Base-by-base conservation (phyloP, 1,140 invertebrate genomes). In the Lasioglossum albipes region DNA sequence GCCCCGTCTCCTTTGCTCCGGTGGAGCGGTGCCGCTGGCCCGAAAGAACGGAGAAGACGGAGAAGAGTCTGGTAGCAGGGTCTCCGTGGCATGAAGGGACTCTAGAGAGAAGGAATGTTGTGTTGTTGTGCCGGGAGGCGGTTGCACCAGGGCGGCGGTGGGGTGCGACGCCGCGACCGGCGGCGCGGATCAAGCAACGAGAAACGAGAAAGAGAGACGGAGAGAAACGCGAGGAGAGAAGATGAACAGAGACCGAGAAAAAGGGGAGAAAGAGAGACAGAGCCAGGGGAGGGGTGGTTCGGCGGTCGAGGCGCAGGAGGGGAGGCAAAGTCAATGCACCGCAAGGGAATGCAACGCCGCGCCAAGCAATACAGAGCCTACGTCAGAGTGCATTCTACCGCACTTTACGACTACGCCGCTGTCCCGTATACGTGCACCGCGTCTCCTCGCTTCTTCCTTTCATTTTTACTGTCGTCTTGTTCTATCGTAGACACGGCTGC, bases 311-410 rank as follows among this genome's bases (percentile, higher is more conserved):
- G 71, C 70, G 76, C 75, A 82, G 81, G 86, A 87, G 88, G 84
- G 87, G 86, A 85, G 82, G 83, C 83, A 85, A 89, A 93, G 92
- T 91, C 90, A 92, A 92, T 92, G 91, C 90, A 92, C 91, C 89
- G 86, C 90, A 85, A 87, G 91, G 88, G 91, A 92, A 92, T 92
- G 91, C 91, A 91, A 91, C 85, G 86, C 90, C 82, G 87, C 84
- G 84, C 88, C 89, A 81, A 77, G 84, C 88, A 85, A 89, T 89
- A 91, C 90, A 84, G 83, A 83, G 79, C 75, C 89, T 86, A 88
- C 88, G 90, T 92, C 91, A 92, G 90, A 90, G 89, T 88, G 85
- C 89, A 91, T 92, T 91, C 88, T 90, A 85, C 88, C 86, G 85
- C 87, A 83, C 81, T 87, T 86, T 89, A 87, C 86, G 84, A 85